A percentile compares a stretch with the other conserved stretches of the same genome.
Evolutionary conservation across 2,888 invertebrate species (phyloP).

Genomic region (Idaea biselata): DNA sequence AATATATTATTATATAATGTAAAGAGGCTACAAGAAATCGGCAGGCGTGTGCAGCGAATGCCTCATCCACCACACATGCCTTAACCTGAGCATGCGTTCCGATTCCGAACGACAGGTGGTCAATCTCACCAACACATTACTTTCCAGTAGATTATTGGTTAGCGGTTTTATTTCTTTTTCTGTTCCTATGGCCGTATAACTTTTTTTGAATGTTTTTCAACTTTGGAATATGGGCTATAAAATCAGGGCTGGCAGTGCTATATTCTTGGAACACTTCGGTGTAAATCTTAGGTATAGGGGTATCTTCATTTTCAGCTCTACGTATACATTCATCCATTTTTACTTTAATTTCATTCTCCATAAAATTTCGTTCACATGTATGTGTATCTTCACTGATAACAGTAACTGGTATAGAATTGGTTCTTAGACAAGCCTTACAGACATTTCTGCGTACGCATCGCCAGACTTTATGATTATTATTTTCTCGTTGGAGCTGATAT

Average conservation of each 20-base stretch:
- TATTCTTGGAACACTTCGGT: constrained; percentile 14
- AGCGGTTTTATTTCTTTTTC: neutral
- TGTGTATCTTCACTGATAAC: constrained; percentile 4
- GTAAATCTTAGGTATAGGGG: constrained; percentile 13
- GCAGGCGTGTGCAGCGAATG: too few relatives aligned
- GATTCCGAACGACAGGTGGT: too few relatives aligned
- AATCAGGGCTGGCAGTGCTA: neutral
- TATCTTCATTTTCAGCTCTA: constrained; percentile 6
- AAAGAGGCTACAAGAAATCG: too few relatives aligned
- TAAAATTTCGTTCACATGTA: constrained; percentile 7
- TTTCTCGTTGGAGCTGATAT: neutral
- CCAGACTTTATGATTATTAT: neutral
- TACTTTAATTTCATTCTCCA: constrained; percentile 11
- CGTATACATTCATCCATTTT: constrained; percentile 7
- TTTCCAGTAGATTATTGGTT: neutral
- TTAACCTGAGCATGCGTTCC: too few relatives aligned
- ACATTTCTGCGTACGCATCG: neutral
- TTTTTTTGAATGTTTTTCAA: neutral
- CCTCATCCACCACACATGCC: too few relatives aligned
- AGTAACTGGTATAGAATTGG: neutral
- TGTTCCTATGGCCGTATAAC: neutral
- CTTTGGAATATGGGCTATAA: neutral
- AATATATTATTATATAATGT: too few relatives aligned
- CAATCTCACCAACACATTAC: too few relatives aligned
- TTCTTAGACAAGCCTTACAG: neutral